These are phyloP conservation scores for Ophion ventricosus DNA, from an alignment of 2,888 invertebrate species.

Conservation along the genomic window DNA sequence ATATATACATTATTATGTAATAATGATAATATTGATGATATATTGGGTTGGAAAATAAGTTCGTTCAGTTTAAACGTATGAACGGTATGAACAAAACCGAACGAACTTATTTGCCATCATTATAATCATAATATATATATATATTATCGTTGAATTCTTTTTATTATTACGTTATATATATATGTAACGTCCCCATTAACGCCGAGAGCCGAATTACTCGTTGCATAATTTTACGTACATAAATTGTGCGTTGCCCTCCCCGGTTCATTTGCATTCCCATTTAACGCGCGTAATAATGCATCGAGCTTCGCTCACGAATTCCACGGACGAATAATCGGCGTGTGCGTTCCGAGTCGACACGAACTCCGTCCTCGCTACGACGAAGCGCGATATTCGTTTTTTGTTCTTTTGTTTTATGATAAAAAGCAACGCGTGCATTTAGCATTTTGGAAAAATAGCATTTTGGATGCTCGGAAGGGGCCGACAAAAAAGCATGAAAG, in stretches of 20 bases:
- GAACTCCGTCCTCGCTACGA: neutral
- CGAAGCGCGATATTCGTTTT: neutral
- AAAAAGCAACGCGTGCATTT: neutral
- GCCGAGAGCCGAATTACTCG: neutral
- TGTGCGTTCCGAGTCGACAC: neutral
- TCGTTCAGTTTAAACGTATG: no score
- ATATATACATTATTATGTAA: no score
- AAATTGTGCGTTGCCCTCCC: conserved; percentile 1
- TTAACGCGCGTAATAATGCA: neutral
- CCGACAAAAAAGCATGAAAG: neutral
- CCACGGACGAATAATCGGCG: neutral
- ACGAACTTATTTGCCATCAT: no score
- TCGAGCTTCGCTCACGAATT: neutral
- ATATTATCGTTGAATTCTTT: no score
- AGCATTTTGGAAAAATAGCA: neutral
- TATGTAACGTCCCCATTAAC: neutral
- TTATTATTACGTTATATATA: no score
- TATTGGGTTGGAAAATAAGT: no score
- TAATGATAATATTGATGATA: no score
- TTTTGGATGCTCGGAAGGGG: no score
- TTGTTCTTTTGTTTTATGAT: neutral
- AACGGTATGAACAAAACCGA: no score
- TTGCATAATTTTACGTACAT: neutral
- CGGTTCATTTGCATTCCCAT: neutral
- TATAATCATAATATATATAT: no score